These are phyloP conservation scores for Glaucidium brasilianum DNA, from an alignment of 2,113 vertebrate species.

Conservation along the genomic window DNA sequence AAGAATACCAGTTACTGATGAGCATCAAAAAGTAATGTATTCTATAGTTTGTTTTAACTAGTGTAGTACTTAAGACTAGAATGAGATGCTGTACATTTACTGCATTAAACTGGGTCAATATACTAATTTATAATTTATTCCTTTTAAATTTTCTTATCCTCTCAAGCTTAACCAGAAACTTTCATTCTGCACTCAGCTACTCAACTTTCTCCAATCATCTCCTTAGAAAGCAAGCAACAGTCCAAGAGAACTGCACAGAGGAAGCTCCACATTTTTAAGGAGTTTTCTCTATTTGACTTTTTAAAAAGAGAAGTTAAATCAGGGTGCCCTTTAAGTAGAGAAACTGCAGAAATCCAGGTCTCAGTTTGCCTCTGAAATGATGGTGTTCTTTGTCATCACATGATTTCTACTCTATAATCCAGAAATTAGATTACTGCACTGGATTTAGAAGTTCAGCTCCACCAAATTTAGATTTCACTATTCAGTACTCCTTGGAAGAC, in stretches of 20 bases:
- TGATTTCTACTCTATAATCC: background rate
- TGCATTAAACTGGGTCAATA: background rate
- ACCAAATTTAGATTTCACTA: background rate
- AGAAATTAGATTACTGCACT: slow-evolving; percentile 4
- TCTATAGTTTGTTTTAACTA: background rate
- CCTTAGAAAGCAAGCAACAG: background rate
- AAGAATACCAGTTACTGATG: background rate
- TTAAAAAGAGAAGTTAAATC: background rate
- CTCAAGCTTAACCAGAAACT: background rate
- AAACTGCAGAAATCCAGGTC: background rate
- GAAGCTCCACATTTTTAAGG: background rate
- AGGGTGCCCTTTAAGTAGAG: background rate
- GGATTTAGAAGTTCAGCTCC: background rate
- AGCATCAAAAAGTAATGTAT: background rate
- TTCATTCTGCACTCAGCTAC: background rate
- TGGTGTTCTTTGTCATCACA: background rate
- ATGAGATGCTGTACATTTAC: background rate
- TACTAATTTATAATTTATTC: background rate
- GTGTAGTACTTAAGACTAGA: background rate
- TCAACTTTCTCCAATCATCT: background rate
- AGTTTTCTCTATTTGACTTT: background rate
- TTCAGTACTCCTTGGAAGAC: background rate
- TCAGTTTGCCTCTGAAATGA: slow-evolving; percentile 13
- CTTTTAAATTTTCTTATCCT: background rate
- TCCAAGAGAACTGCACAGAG: background rate